phyloP scores from a whole-genome alignment of 2,888 invertebrate genomes.

The Cephus sareptanus region DNA sequence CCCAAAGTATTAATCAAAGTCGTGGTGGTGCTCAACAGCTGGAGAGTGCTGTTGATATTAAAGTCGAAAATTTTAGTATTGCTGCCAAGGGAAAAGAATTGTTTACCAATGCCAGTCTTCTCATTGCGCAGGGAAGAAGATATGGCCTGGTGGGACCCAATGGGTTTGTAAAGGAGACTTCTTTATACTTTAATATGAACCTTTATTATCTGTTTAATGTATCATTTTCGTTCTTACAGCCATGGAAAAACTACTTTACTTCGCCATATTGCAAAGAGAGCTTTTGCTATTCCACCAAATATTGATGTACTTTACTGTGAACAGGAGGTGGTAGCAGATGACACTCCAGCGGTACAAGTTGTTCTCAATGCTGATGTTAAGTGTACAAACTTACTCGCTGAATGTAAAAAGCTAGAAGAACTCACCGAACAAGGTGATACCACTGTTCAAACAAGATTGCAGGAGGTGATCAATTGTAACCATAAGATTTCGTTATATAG shows the following conservation, averaged over 20 bases:
- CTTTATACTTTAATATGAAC: not conserved
- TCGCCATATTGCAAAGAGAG: slow-evolving; percentile 90
- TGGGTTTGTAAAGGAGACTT: slow-evolving; percentile 71
- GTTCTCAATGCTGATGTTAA: slow-evolving; percentile 94
- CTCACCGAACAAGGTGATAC: slow-evolving; percentile 79
- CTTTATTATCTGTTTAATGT: slow-evolving; percentile 10
- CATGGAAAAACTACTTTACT: slow-evolving; percentile 98
- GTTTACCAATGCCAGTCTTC: slow-evolving; percentile 93
- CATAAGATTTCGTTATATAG: not conserved
- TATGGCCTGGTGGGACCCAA: slow-evolving; percentile 99
- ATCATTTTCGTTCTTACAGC: slow-evolving; percentile 64
- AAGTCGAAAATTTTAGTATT: slow-evolving; percentile 98
- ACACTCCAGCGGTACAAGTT: slow-evolving; percentile 91
- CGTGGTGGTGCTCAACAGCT: slow-evolving; percentile 63
- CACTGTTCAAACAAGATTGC: slow-evolving; percentile 80
- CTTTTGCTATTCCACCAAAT: slow-evolving; percentile 93
- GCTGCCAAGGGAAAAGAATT: slow-evolving; percentile 97
- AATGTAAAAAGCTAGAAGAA: slow-evolving; percentile 85
- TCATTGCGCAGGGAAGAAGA: slow-evolving; percentile 92
- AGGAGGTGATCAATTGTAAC: slow-evolving; percentile 71
- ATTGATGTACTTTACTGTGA: slow-evolving; percentile 98
- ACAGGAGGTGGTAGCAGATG: slow-evolving; percentile 97
- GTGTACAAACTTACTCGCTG: slow-evolving; percentile 82
- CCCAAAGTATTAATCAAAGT: slow-evolving; percentile 76
- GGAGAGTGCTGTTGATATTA: slow-evolving; percentile 97